Evolutionary conservation across 2,797 vertebrate species (phyloP).

Genomic region (Cuniculus paca): DNA sequence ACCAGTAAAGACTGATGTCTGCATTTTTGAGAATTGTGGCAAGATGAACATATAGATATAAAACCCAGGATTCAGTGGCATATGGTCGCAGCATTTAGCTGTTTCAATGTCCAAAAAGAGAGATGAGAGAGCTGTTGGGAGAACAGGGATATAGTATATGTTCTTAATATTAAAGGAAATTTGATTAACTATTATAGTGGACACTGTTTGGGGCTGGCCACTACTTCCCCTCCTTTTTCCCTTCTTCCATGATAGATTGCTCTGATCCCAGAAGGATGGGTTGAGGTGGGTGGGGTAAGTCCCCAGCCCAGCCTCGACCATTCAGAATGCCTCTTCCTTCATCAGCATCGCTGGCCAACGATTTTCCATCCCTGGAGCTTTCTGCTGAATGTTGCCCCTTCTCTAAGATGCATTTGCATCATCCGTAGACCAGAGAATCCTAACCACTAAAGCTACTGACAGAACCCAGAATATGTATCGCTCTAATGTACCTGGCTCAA

Average conservation of each 20-base stretch:
- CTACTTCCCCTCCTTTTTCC: background rate
- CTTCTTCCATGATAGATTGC: background rate
- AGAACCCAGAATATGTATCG: background rate
- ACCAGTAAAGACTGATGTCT: background rate
- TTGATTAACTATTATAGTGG: background rate
- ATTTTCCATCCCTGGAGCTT: background rate
- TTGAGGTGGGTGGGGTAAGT: too few relatives aligned
- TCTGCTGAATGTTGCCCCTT: background rate
- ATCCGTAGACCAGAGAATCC: background rate
- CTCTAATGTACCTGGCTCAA: background rate
- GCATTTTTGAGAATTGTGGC: background rate
- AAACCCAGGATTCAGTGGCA: background rate
- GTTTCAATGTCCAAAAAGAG: background rate
- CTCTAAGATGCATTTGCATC: background rate
- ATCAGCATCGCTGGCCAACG: background rate
- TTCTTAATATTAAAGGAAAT: background rate
- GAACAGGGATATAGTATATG: background rate
- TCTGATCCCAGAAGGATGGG: background rate
- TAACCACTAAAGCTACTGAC: background rate
- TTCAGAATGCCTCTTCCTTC: background rate
- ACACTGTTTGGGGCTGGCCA: background rate
- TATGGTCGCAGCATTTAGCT: background rate
- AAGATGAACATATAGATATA: background rate
- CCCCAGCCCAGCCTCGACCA: background rate
- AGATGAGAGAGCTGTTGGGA: fast-evolving